Evolutionary conservation across 1,140 invertebrate genomes (phyloP).

Genomic region (Nasonia longicornis): DNA sequence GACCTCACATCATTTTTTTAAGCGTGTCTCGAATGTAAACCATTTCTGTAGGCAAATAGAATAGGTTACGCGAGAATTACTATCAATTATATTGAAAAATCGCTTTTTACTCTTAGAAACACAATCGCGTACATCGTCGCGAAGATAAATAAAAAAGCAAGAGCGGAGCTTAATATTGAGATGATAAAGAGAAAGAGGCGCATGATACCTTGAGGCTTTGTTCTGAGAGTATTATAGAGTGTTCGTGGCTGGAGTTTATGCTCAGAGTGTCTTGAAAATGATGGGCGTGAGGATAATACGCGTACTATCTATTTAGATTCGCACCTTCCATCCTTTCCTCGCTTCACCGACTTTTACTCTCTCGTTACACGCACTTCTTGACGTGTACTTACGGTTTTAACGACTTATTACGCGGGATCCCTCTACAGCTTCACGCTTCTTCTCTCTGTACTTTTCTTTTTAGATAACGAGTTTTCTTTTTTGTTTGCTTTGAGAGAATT

Average conservation of each 20-base stretch:
- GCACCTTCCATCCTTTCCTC: not conserved
- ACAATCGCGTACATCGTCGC: not conserved
- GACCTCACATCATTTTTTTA: too few relatives aligned
- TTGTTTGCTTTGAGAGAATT: not conserved
- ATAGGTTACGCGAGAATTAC: too few relatives aligned
- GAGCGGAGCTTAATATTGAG: not conserved
- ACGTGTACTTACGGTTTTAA: not conserved
- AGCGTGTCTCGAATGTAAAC: too few relatives aligned
- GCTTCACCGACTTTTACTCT: conserved; percentile 10
- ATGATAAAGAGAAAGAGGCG: not conserved
- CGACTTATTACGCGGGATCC: not conserved
- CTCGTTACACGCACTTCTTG: not conserved
- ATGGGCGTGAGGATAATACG: conserved; percentile 9
- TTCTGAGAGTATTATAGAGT: not conserved
- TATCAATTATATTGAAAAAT: too few relatives aligned
- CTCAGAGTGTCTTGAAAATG: not conserved
- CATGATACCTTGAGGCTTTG: conserved; percentile 22
- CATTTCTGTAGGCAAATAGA: too few relatives aligned
- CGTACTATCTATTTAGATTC: conserved; percentile 17
- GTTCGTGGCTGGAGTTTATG: not conserved
- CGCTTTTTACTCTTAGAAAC: too few relatives aligned
- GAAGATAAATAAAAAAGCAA: not conserved
- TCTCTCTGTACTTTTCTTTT: not conserved
- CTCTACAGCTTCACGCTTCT: not conserved
- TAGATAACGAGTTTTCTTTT: not conserved